A percentile compares a stretch with the other conserved stretches of the same genome.
phyloP scores from a whole-genome alignment of 1,140 invertebrate species.

The Bombus superbus region DNA sequence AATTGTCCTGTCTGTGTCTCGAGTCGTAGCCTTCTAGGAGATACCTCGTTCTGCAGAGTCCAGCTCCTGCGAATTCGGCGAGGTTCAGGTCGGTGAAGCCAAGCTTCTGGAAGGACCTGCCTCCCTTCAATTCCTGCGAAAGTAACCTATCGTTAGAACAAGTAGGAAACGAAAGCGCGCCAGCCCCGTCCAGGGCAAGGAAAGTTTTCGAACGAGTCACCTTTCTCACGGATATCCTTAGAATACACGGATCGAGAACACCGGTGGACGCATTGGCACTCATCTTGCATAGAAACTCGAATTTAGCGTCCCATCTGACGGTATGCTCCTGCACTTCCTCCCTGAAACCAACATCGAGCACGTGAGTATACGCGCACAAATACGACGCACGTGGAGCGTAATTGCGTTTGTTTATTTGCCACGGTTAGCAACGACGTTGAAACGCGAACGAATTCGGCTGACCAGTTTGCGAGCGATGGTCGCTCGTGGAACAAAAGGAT shows the following conservation, averaged over 20 bases:
- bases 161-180: too few species aligned
- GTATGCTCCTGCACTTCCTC: constrained; percentile 96
- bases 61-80: constrained; percentile 97
- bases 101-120: constrained; percentile 96
- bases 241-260: constrained; percentile 94
- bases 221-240: constrained; percentile 97
- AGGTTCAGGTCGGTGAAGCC: constrained; percentile 98
- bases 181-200: too few species aligned
- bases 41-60: constrained; percentile 91
- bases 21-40: constrained; percentile 97
- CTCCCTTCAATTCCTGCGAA: constrained; percentile 90
- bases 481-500: not conserved
- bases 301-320: constrained; percentile 95
- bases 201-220: constrained; percentile 83
- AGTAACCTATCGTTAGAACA: not conserved
- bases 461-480: rapidly evolving
- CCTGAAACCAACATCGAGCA: constrained; percentile 84
- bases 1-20: constrained; percentile 96
- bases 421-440: rapidly evolving
- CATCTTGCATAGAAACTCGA: constrained; percentile 98
- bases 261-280: constrained; percentile 97
- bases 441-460: not conserved
- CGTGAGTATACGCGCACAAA: rapidly evolving
- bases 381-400: not conserved
- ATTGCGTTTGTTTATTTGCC: not conserved